A percentile compares a stretch with the other conserved stretches of the same genome.
Evolutionary conservation across 2,797 vertebrate species (phyloP).

Genomic region (Gambusia yucatana): DNA sequence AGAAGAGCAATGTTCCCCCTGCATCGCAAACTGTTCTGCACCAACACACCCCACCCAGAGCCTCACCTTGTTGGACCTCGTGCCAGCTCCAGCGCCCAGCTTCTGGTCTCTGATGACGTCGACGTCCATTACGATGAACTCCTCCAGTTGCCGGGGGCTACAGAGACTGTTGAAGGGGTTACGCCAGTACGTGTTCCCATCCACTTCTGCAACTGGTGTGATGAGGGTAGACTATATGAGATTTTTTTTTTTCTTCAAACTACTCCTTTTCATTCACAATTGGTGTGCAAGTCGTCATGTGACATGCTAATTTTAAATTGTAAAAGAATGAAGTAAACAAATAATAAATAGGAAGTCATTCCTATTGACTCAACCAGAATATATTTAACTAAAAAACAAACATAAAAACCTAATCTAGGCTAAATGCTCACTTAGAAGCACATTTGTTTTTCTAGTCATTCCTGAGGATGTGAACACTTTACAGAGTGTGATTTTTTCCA

Average conservation of each 20-base stretch:
- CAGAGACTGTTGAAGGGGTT: constrained; percentile 92
- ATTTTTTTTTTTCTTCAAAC: no score
- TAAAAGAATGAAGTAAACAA: no score
- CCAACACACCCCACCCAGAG: constrained; percentile 20
- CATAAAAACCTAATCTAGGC: not conserved
- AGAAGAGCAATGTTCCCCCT: constrained; percentile 50
- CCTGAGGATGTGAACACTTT: not conserved
- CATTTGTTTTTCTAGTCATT: constrained; percentile 3
- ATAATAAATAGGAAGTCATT: constrained; percentile 4
- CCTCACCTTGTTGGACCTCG: constrained; percentile 89
- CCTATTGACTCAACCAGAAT: not conserved
- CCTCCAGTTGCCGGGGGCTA: constrained; percentile 91
- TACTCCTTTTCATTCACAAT: no score
- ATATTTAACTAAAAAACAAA: not conserved
- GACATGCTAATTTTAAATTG: no score
- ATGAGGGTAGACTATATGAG: not conserved
- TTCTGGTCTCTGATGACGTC: constrained; percentile 85
- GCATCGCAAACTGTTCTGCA: constrained; percentile 57
- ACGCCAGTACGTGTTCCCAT: constrained; percentile 92
- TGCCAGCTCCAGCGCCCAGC: constrained; percentile 88
- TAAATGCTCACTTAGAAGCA: not conserved
- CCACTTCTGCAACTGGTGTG: constrained; percentile 91
- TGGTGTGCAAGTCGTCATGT: no score
- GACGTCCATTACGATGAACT: constrained; percentile 95
- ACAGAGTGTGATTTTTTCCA: not conserved